These are phyloP conservation scores for Seira sanloemensis DNA, from an alignment of 2,888 invertebrate genomes.

Conservation along the genomic window DNA sequence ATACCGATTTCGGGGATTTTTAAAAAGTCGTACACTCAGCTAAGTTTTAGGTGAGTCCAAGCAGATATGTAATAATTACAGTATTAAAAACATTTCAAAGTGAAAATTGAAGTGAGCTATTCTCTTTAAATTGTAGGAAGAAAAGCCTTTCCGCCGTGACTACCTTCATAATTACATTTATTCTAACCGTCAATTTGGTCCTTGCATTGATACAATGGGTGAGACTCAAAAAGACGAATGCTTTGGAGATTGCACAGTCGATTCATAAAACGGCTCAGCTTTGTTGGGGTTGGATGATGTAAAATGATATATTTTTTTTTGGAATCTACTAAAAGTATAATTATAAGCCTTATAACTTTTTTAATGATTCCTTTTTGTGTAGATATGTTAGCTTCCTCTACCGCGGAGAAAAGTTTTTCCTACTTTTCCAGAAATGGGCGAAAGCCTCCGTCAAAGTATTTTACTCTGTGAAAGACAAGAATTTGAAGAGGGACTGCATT, in stretches of 20 bases:
- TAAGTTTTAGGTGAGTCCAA: constrained; percentile 33
- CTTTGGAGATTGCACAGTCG: constrained; percentile 32
- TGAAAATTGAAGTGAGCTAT: neutral
- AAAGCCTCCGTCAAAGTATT: constrained; percentile 5
- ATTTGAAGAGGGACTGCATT: constrained; percentile 24
- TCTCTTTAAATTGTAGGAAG: neutral
- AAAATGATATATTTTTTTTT: neutral
- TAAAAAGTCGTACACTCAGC: constrained; percentile 31
- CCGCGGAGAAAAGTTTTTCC: constrained; percentile 6
- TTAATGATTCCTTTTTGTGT: no score
- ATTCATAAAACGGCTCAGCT: constrained; percentile 36
- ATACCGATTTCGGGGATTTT: constrained; percentile 67
- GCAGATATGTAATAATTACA: neutral
- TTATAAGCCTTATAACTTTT: neutral
- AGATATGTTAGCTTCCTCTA: constrained; percentile 31
- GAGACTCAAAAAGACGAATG: constrained; percentile 30
- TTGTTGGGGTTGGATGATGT: constrained; percentile 44
- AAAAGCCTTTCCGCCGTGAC: constrained; percentile 19
- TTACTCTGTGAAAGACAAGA: constrained; percentile 35
- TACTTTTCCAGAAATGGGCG: constrained; percentile 27
- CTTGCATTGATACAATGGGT: constrained; percentile 23
- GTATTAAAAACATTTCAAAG: neutral
- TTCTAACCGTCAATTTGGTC: constrained; percentile 33
- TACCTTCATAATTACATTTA: constrained; percentile 3
- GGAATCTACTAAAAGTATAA: neutral